These are phyloP conservation scores for Nomada fabriciana DNA, from an alignment of 2,888 invertebrate species.

Conservation along the genomic window DNA sequence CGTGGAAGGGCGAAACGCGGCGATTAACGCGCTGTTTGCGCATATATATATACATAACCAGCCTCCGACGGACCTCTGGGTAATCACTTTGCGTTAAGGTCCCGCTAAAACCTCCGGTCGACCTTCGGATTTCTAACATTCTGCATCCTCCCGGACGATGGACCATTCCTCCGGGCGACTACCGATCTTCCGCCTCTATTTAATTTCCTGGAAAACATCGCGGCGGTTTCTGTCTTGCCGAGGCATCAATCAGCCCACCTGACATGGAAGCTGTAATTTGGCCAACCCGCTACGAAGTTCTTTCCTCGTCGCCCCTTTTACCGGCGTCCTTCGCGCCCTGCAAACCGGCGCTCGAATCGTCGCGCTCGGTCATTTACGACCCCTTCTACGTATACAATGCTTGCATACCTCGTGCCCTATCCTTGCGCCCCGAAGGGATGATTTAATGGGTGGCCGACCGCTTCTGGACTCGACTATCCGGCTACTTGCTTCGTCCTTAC, in stretches of 20 bases:
- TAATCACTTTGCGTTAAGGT: slow-evolving; percentile 67
- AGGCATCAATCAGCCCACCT: slow-evolving; percentile 82
- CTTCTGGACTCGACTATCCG: not conserved
- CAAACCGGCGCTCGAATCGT: slow-evolving; percentile 68
- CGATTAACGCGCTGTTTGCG: slow-evolving; percentile 74
- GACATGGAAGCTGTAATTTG: slow-evolving; percentile 84
- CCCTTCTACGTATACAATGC: slow-evolving; percentile 60
- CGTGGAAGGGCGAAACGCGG: slow-evolving; percentile 35
- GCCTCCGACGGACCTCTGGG: slow-evolving; percentile 23
- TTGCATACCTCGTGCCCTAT: slow-evolving; percentile 53
- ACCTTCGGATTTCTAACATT: slow-evolving; percentile 51
- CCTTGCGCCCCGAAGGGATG: not conserved
- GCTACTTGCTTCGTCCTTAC: not conserved
- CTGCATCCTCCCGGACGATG: slow-evolving; percentile 20
- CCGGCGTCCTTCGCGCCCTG: slow-evolving; percentile 69
- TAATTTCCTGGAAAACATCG: slow-evolving; percentile 82
- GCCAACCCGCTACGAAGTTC: slow-evolving; percentile 76
- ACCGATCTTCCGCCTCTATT: slow-evolving; percentile 74
- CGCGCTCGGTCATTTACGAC: slow-evolving; percentile 76
- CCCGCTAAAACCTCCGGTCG: slow-evolving; percentile 57
- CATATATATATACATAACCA: slow-evolving; percentile 64
- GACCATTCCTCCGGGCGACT: slow-evolving; percentile 46
- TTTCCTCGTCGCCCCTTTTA: slow-evolving; percentile 60
- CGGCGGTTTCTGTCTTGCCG: slow-evolving; percentile 70
- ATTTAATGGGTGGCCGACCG: not conserved